phyloP scores from a whole-genome alignment of 2,888 invertebrate genomes.

The Salticus scenicus region DNA sequence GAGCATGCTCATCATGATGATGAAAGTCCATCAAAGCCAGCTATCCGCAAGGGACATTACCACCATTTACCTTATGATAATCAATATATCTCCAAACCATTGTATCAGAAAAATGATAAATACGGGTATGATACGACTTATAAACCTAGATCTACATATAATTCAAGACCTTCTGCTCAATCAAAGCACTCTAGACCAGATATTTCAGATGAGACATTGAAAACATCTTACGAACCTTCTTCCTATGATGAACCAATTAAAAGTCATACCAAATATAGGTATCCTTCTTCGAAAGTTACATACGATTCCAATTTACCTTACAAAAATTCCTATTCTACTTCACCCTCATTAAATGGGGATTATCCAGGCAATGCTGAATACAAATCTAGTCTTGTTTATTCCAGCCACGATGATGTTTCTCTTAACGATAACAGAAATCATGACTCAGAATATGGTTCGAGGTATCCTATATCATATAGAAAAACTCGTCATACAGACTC shows the following conservation, averaged over 20 bases:
- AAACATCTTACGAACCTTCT: neutral
- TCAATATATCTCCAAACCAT: no score
- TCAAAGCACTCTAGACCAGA: neutral
- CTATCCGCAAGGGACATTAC: no score
- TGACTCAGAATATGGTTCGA: conserved; percentile 23
- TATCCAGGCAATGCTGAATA: neutral
- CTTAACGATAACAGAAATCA: neutral
- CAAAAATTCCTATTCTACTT: neutral
- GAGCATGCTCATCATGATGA: no score
- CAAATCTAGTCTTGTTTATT: neutral
- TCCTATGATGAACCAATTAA: conserved; percentile 9
- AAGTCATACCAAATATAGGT: neutral
- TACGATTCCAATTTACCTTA: neutral
- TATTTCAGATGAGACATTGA: neutral
- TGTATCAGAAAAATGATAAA: no score
- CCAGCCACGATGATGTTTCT: neutral
- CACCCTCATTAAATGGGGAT: neutral
- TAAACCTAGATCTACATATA: neutral
- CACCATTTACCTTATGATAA: no score
- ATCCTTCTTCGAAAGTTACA: neutral
- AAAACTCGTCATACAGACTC: conserved; percentile 1
- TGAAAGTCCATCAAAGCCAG: no score
- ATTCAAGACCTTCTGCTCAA: neutral
- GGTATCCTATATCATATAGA: neutral
- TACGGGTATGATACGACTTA: no score